These are phyloP conservation scores for Asbolus verrucosus DNA, from an alignment of 1,140 invertebrate genomes.

Conservation along the genomic window DNA sequence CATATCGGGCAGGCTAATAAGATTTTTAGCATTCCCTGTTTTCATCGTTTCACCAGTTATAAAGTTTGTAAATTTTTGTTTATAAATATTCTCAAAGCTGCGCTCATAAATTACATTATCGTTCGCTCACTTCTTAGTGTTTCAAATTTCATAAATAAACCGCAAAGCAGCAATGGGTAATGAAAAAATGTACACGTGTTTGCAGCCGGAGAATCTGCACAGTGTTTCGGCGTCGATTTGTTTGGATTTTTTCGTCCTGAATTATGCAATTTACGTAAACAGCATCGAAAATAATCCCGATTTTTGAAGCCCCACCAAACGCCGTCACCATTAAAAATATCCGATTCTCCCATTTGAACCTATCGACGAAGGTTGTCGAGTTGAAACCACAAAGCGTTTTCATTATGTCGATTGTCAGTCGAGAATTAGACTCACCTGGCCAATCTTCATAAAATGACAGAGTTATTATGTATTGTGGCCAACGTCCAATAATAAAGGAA, in stretches of 20 bases:
- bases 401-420: conserved; percentile 10
- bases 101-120: neutral
- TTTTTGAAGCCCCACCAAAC: too few species aligned
- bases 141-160: conserved; percentile 17
- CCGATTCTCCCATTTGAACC: too few species aligned
- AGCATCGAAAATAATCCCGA: neutral
- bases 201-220: conserved; percentile 2
- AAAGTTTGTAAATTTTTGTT: too few species aligned
- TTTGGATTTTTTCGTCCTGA: neutral
- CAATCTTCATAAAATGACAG: conserved; percentile 19
- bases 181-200: neutral
- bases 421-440: conserved; percentile 4
- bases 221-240: neutral
- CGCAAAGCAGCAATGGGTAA: neutral
- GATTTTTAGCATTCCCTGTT: too few species aligned
- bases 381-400: conserved; percentile 3
- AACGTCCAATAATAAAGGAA: conserved; percentile 22
- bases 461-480: conserved; percentile 33
- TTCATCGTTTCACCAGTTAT: too few species aligned
- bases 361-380: neutral
- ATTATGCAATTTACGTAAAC: conserved; percentile 1
- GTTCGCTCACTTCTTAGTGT: neutral
- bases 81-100: too few species aligned
- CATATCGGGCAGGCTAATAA: too few species aligned
- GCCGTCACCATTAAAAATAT: too few species aligned